Conservation (phyloP, 2,797 vertebrate genomes). For the Anguilla anguilla region DNA sequence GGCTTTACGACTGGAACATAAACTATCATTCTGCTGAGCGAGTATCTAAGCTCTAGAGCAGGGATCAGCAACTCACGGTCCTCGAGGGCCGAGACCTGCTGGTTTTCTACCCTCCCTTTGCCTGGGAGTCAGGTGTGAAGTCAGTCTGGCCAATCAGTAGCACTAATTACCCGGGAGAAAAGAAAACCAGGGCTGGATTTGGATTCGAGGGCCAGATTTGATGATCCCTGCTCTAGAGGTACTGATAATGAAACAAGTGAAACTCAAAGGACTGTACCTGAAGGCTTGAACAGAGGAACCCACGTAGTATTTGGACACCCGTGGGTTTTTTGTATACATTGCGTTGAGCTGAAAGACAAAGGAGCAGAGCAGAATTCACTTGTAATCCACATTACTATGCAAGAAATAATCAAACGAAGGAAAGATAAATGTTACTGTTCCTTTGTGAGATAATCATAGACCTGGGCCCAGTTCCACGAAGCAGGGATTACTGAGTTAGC, state of each 20-base stretch:
- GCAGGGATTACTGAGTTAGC: too few relatives aligned
- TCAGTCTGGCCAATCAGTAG: too few relatives aligned
- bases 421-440: background rate
- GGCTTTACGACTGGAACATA: background rate
- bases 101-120: too few relatives aligned
- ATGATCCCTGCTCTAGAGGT: background rate
- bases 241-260: background rate
- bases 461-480: too few relatives aligned
- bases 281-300: conserved; percentile 80
- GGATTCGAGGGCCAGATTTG: too few relatives aligned
- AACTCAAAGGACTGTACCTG: conserved; percentile 71
- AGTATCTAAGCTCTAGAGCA: background rate
- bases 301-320: conserved; percentile 74
- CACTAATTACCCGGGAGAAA: too few relatives aligned
- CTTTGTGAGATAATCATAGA: background rate
- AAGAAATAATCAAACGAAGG: background rate
- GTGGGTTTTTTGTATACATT: conserved; percentile 68
- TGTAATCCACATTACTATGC: background rate
- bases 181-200: too few relatives aligned
- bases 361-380: background rate
- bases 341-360: conserved; percentile 74
- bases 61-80: too few relatives aligned
- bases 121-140: too few relatives aligned
- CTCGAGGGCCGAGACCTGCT: too few relatives aligned
- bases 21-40: background rate